Evolutionary conservation across 1,140 invertebrate genomes (phyloP).

Genomic region (Heterodera carotae): DNA sequence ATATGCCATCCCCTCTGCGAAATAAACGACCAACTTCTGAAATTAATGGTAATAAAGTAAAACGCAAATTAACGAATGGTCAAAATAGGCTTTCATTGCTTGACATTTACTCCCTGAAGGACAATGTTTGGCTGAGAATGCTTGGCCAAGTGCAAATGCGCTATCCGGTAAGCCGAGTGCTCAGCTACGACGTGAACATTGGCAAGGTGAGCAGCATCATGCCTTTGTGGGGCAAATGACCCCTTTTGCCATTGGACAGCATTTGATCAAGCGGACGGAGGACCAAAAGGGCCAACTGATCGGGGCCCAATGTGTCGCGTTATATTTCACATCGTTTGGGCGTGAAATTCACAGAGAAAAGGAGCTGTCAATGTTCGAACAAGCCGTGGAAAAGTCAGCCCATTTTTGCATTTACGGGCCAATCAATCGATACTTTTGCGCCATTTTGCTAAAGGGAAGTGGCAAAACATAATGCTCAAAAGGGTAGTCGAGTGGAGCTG

Average conservation of each 20-base stretch:
- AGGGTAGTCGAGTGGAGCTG: conserved; percentile 27
- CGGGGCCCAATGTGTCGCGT: conserved; percentile 1
- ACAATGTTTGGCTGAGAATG: conserved; percentile 22
- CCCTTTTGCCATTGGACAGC: neutral
- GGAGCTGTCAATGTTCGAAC: conserved; percentile 37
- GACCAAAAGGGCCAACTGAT: conserved; percentile 2
- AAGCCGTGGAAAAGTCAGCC: conserved; percentile 30
- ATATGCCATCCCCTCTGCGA: conserved; percentile 50
- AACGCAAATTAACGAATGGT: too few relatives aligned
- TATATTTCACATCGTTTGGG: conserved; percentile 3
- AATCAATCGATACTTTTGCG: too few relatives aligned
- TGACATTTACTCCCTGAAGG: conserved; percentile 25
- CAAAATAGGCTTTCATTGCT: too few relatives aligned
- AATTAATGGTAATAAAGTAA: conserved; percentile 52
- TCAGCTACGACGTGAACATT: conserved; percentile 47
- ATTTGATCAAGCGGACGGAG: conserved; percentile 12
- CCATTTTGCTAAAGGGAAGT: conserved; percentile 14
- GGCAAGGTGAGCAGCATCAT: conserved; percentile 28
- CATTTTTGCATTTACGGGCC: too few relatives aligned
- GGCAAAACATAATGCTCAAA: conserved; percentile 41
- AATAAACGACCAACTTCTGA: conserved; percentile 49
- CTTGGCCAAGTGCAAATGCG: conserved; percentile 25
- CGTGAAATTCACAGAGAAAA: conserved; percentile 13
- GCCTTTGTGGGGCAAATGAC: too few relatives aligned
- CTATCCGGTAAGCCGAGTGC: conserved; percentile 51